A percentile compares a stretch with the other conserved stretches of the same genome.
These are phyloP conservation scores for Cotesia glomerata DNA, from an alignment of 1,140 invertebrate genomes.

Conservation along the genomic window DNA sequence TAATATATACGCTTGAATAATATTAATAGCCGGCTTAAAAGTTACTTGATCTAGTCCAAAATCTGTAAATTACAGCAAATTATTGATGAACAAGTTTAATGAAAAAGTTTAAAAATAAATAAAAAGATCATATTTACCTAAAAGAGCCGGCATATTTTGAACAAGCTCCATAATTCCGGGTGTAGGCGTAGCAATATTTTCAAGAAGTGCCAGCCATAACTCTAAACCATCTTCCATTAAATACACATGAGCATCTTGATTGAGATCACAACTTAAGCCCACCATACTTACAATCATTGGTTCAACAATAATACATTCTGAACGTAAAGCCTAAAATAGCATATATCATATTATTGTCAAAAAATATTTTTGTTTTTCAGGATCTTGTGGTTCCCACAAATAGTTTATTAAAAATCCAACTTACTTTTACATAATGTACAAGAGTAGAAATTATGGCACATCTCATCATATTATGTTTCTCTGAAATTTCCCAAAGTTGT, in stretches of 20 bases:
- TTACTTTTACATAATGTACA: slow-evolving; percentile 79
- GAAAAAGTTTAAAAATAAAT: slow-evolving; percentile 16
- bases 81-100: slow-evolving; percentile 22
- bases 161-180: slow-evolving; percentile 74
- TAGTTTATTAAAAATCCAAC: slow-evolving; percentile 15
- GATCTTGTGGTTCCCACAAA: not conserved
- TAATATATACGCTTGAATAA: slow-evolving; percentile 85
- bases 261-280: slow-evolving; percentile 79
- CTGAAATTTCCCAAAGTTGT: slow-evolving; percentile 84
- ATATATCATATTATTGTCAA: not conserved
- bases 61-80: slow-evolving; percentile 78
- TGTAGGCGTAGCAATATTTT: slow-evolving; percentile 72
- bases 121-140: slow-evolving; percentile 67
- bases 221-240: slow-evolving; percentile 91
- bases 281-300: slow-evolving; percentile 80
- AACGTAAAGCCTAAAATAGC: slow-evolving; percentile 67
- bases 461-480: slow-evolving; percentile 87
- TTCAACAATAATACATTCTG: slow-evolving; percentile 67
- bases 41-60: slow-evolving; percentile 54
- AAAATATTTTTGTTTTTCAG: not conserved
- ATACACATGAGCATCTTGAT: slow-evolving; percentile 83
- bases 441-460: slow-evolving; percentile 90
- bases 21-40: slow-evolving; percentile 76
- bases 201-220: slow-evolving; percentile 84
- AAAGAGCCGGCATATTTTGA: slow-evolving; percentile 76